Evolutionary conservation across 2,888 invertebrate species (phyloP).

Genomic region (Orthosia cruda): DNA sequence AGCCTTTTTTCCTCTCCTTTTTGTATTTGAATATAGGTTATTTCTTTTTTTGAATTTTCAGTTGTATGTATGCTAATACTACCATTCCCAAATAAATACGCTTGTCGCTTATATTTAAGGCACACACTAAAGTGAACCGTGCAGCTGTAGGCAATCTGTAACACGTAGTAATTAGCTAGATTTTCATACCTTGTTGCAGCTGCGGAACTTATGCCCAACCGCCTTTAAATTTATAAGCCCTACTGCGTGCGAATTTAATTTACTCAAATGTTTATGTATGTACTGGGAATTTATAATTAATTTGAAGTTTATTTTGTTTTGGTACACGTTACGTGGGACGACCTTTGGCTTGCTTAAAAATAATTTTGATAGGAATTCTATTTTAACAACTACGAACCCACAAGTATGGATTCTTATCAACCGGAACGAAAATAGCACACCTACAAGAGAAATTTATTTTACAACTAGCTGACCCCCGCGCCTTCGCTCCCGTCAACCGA

Average conservation of each 20-base stretch:
- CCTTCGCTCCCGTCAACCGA: no score
- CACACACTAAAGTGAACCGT: conserved; percentile 68
- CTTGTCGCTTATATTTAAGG: conserved; percentile 17
- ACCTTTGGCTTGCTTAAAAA: background rate
- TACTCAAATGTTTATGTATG: conserved; percentile 13
- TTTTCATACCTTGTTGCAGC: conserved; percentile 70
- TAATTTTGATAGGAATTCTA: background rate
- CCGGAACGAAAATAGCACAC: no score
- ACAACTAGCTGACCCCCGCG: no score
- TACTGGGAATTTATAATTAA: background rate
- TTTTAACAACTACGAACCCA: no score
- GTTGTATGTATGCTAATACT: no score
- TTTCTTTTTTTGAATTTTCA: no score
- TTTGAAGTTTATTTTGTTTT: conserved; percentile 8
- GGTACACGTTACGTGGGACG: no score
- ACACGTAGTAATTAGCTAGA: conserved; percentile 76
- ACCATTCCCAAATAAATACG: conserved; percentile 18
- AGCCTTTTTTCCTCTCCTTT: no score
- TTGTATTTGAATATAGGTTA: no score
- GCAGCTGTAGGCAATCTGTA: conserved; percentile 75
- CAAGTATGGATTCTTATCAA: no score
- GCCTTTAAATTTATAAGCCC: conserved; percentile 31
- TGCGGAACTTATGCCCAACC: conserved; percentile 38
- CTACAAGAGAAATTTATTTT: no score
- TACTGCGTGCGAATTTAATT: conserved; percentile 21